These are phyloP conservation scores for Chionomys nivalis DNA, from an alignment of 2,113 vertebrate species.

Conservation along the genomic window DNA sequence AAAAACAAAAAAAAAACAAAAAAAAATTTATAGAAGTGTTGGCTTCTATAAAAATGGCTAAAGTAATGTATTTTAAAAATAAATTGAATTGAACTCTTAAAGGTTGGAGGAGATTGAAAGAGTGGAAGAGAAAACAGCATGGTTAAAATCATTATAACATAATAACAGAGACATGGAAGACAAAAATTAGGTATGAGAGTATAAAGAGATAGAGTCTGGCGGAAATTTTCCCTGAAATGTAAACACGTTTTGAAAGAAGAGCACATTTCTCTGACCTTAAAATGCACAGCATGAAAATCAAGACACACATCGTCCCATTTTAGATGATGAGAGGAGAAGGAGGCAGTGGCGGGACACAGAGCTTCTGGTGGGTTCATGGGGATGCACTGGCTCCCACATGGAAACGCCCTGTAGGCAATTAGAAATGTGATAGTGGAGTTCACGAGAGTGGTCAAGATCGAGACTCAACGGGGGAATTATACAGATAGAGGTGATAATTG, in stretches of 20 bases:
- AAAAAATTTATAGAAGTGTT: not conserved
- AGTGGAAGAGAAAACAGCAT: not conserved
- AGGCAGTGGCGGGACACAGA: not conserved
- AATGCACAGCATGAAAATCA: not conserved
- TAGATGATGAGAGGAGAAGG: not conserved
- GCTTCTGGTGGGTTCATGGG: not conserved
- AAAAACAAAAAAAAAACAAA: no score
- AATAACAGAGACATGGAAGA: not conserved
- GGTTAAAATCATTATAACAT: not conserved
- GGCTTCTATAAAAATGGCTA: not conserved
- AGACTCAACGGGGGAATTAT: conserved; percentile 63
- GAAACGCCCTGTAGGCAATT: conserved; percentile 65
- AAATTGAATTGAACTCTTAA: not conserved
- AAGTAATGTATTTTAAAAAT: not conserved
- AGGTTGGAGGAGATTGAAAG: not conserved
- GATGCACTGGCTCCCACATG: not conserved
- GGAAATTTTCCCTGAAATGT: not conserved
- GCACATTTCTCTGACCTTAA: not conserved
- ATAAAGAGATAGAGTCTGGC: not conserved
- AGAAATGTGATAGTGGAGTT: conserved; percentile 67
- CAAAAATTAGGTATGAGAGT: not conserved
- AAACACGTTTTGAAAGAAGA: not conserved
- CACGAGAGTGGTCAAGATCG: conserved; percentile 32
- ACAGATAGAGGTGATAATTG: conserved; percentile 70
- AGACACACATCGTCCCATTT: not conserved